Evolutionary conservation across 2,797 vertebrate genomes (phyloP).

Genomic region (Clarias laeviceps): DNA sequence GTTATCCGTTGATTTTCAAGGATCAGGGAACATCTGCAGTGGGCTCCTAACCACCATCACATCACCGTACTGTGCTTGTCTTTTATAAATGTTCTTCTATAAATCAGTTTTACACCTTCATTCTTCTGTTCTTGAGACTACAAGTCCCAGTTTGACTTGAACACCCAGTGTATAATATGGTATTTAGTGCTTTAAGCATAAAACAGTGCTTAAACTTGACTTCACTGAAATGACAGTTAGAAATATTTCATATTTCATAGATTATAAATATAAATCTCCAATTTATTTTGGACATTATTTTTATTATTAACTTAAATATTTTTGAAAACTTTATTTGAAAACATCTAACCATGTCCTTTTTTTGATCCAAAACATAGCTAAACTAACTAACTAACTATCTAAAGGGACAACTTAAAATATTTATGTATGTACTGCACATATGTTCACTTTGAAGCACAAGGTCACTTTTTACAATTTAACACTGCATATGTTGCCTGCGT

Average conservation of each 20-base stretch:
- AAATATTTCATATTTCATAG: background rate
- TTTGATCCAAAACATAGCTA: too few relatives aligned
- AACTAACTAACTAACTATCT: too few relatives aligned
- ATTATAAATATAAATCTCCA: background rate
- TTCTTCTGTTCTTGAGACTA: too few relatives aligned
- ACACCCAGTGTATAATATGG: too few relatives aligned
- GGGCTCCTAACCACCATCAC: too few relatives aligned
- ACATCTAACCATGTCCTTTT: background rate
- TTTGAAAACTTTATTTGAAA: background rate
- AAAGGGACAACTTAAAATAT: background rate
- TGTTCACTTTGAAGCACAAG: slow-evolving; percentile 5
- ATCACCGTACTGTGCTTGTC: too few relatives aligned
- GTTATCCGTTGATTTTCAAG: too few relatives aligned
- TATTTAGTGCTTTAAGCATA: background rate
- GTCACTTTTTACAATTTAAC: slow-evolving; percentile 5
- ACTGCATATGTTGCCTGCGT: background rate
- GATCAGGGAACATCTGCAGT: too few relatives aligned
- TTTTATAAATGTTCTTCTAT: too few relatives aligned
- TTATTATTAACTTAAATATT: background rate
- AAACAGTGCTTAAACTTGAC: background rate
- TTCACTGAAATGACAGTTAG: background rate
- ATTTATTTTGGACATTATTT: background rate
- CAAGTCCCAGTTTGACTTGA: too few relatives aligned
- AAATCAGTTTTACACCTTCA: too few relatives aligned
- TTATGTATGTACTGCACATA: background rate